Percentiles rank a stretch among this genome's conserved stretches.
These are phyloP conservation scores for Arion vulgaris DNA, from an alignment of 1,140 invertebrate genomes.

Conservation along the genomic window DNA sequence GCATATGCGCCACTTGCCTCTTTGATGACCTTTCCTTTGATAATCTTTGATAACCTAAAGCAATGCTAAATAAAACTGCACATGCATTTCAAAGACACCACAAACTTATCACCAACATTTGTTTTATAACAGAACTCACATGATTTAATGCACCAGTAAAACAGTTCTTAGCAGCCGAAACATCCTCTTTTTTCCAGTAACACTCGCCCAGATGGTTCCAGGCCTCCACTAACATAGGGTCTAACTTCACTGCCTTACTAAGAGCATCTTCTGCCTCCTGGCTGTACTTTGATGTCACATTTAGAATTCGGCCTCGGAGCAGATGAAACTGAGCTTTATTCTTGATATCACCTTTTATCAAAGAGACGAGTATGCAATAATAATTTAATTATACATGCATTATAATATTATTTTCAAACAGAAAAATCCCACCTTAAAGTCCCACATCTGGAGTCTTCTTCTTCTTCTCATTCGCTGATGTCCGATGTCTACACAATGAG, in stretches of 20 bases:
- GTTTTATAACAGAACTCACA: slow-evolving; percentile 76
- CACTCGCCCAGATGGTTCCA: slow-evolving; percentile 93
- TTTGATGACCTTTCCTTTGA: too few species aligned
- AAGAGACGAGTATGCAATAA: not conserved
- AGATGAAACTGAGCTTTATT: slow-evolving; percentile 82
- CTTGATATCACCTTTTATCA: slow-evolving; percentile 63
- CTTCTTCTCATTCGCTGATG: too few species aligned
- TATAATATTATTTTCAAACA: too few species aligned
- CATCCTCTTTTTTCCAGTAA: slow-evolving; percentile 89
- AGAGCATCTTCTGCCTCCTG: slow-evolving; percentile 82
- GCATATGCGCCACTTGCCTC: too few species aligned
- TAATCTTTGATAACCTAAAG: too few species aligned
- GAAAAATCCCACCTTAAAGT: too few species aligned
- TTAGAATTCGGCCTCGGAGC: slow-evolving; percentile 83
- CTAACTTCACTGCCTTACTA: slow-evolving; percentile 88
- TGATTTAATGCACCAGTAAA: slow-evolving; percentile 86
- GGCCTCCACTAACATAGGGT: slow-evolving; percentile 85
- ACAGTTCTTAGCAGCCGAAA: slow-evolving; percentile 87
- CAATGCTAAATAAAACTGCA: too few species aligned
- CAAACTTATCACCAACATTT: too few species aligned
- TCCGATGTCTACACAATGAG: too few species aligned
- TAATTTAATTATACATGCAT: too few species aligned
- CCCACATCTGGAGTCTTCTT: too few species aligned
- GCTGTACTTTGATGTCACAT: slow-evolving; percentile 81
- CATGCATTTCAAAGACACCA: too few species aligned